Conservation (phyloP, 2,888 invertebrate species). For the Drepana falcataria region DNA sequence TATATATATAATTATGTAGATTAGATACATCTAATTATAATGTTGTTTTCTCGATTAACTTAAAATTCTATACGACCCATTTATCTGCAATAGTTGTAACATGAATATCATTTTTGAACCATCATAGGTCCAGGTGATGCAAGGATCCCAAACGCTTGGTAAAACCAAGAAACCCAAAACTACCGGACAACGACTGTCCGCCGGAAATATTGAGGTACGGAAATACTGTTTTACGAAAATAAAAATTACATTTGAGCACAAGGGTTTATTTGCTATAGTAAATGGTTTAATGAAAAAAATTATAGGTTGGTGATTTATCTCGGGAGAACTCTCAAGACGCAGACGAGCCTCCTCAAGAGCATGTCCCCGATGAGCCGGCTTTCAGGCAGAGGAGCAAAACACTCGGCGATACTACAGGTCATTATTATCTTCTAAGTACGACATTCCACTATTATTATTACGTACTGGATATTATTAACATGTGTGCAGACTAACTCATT, state of each 20-base stretch:
- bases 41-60: no score
- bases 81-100: no score
- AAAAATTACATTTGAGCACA: neutral
- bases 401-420: conserved; percentile 90
- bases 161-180: conserved; percentile 90
- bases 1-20: no score
- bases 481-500: no score
- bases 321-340: conserved; percentile 84
- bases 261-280: no score
- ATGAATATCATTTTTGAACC: no score
- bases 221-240: neutral
- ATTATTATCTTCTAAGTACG: neutral
- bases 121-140: conserved; percentile 80
- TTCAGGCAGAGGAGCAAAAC: conserved; percentile 94
- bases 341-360: conserved; percentile 69
- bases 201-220: conserved; percentile 87
- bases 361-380: conserved; percentile 48
- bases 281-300: no score
- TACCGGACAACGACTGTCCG: conserved; percentile 87
- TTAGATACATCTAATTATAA: no score
- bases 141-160: conserved; percentile 89
- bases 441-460: neutral
- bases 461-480: neutral
- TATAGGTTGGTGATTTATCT: conserved; percentile 83
- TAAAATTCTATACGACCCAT: no score